These are phyloP conservation scores for Sylvia atricapilla DNA, from an alignment of 2,113 vertebrate genomes.

Conservation along the genomic window DNA sequence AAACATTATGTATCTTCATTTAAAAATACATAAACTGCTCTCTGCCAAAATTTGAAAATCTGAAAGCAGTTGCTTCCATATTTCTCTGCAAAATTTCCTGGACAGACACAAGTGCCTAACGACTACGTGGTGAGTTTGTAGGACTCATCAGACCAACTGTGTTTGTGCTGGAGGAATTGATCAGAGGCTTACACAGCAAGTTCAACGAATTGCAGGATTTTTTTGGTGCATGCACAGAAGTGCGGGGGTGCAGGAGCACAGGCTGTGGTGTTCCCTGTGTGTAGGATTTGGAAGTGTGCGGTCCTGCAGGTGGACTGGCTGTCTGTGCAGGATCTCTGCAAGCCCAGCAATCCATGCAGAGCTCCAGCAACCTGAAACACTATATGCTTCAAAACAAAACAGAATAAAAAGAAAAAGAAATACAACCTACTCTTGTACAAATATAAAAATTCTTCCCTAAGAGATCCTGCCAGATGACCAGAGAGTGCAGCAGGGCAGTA, in stretches of 20 bases:
- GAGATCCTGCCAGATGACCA: not conserved
- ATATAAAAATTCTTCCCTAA: not conserved
- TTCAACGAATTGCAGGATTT: not conserved
- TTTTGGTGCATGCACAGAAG: not conserved
- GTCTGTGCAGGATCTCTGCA: not conserved
- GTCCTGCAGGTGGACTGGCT: accelerated
- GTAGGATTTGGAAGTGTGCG: not conserved
- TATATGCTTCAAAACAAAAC: not conserved
- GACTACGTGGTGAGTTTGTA: not conserved
- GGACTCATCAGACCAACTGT: not conserved
- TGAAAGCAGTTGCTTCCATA: not conserved
- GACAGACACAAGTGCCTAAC: not conserved
- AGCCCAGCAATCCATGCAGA: not conserved
- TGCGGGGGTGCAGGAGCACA: not conserved
- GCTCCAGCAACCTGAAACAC: not conserved
- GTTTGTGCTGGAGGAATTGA: not conserved
- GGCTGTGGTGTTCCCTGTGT: accelerated
- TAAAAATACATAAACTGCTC: not conserved
- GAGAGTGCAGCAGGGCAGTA: not conserved
- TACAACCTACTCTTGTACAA: not conserved
- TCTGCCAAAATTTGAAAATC: not conserved
- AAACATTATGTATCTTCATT: not conserved
- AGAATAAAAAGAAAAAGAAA: not conserved
- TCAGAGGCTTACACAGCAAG: not conserved
- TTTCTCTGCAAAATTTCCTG: not conserved